Evolutionary conservation across 2,888 invertebrate genomes (phyloP).

Genomic region (Cephalotes varians): DNA sequence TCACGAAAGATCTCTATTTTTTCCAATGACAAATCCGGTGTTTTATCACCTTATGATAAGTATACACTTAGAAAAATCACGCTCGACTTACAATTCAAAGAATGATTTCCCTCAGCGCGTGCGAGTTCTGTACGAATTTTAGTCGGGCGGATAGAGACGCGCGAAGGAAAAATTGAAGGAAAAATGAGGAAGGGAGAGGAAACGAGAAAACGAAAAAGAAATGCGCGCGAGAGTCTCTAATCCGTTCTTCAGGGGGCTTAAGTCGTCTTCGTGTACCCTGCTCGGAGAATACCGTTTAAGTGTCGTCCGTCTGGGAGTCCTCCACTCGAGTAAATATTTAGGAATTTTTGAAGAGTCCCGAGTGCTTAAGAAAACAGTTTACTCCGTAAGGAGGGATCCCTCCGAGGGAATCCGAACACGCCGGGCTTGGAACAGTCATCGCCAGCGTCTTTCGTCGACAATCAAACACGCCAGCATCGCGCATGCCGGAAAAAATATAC

Average conservation of each 20-base stretch:
- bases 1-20: slow-evolving; percentile 55
- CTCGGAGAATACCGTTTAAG: slow-evolving; percentile 78
- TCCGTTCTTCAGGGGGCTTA: slow-evolving; percentile 78
- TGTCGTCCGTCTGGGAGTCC: slow-evolving; percentile 76
- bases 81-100: slow-evolving; percentile 61
- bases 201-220: slow-evolving; percentile 58
- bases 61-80: slow-evolving; percentile 47
- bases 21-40: slow-evolving; percentile 59
- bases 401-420: slow-evolving; percentile 57
- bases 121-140: slow-evolving; percentile 61
- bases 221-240: slow-evolving; percentile 78
- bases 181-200: slow-evolving; percentile 37
- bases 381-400: slow-evolving; percentile 64
- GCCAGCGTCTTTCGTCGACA: slow-evolving; percentile 55
- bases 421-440: slow-evolving; percentile 65
- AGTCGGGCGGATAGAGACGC: slow-evolving; percentile 25
- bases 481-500: slow-evolving; percentile 48
- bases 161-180: slow-evolving; percentile 62
- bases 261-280: slow-evolving; percentile 73
- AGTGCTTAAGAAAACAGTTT: slow-evolving; percentile 85
- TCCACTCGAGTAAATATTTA: slow-evolving; percentile 84
- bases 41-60: slow-evolving; percentile 61
- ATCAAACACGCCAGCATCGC: slow-evolving; percentile 64
- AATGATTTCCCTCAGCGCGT: slow-evolving; percentile 69
- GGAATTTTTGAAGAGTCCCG: slow-evolving; percentile 83